phyloP scores from a whole-genome alignment of 1,140 invertebrate species.

The Drosophila sechellia region DNA sequence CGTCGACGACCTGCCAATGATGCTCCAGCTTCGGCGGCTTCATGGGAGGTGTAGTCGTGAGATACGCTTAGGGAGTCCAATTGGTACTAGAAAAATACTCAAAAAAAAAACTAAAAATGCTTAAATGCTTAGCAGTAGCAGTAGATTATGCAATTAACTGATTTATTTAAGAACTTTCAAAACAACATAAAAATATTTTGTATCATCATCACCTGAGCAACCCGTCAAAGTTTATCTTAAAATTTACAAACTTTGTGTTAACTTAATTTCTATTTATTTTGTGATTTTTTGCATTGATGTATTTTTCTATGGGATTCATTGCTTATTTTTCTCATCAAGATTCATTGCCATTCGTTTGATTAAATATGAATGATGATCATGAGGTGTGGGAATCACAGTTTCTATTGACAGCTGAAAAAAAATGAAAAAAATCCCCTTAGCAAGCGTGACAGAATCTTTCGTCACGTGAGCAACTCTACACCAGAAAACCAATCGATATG shows the following conservation, averaged over 20 bases:
- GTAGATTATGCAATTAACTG: too few species aligned
- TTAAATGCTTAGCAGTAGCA: too few species aligned
- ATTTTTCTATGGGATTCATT: neutral
- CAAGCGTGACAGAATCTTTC: conserved; percentile 25
- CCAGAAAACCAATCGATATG: conserved; percentile 43
- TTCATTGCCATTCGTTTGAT: conserved; percentile 9
- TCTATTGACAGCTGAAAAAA: conserved; percentile 1
- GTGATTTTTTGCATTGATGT: neutral
- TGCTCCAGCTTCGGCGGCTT: conserved; percentile 31
- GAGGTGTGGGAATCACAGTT: conserved; percentile 10
- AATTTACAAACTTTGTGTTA: neutral
- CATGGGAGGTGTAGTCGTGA: conserved; percentile 33
- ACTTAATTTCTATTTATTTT: conserved; percentile 1
- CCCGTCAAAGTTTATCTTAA: neutral
- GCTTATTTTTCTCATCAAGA: neutral
- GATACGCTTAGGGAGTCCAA: neutral
- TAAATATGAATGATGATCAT: conserved; percentile 32
- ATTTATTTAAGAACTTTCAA: too few species aligned
- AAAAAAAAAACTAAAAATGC: too few species aligned
- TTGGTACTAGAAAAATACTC: neutral
- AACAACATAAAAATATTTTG: too few species aligned
- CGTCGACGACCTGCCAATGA: conserved; percentile 56
- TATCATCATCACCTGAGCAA: too few species aligned
- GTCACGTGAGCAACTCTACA: conserved; percentile 36
- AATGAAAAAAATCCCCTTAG: neutral